Conservation (phyloP, 2,888 invertebrate genomes). For the Erebia epiphron region DNA sequence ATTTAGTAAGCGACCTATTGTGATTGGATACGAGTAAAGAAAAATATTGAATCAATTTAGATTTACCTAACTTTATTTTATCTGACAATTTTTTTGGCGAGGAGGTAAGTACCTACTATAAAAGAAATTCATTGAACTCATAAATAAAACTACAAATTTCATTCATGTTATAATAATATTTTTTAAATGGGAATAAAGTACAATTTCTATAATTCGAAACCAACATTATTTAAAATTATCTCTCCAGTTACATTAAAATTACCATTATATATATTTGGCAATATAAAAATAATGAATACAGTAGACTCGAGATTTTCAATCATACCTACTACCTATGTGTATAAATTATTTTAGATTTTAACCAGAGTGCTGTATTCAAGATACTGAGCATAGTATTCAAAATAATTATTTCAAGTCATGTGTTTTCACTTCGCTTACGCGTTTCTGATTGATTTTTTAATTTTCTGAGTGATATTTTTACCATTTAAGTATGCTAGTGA, state of each 20-base stretch:
- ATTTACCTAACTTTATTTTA: no score
- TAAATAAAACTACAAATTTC: conserved; percentile 22
- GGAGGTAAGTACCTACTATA: no score
- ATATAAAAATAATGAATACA: conserved; percentile 81
- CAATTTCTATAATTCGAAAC: conserved; percentile 63
- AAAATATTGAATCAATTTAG: no score
- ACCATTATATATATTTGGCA: conserved; percentile 81
- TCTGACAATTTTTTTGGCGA: no score
- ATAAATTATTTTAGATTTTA: conserved; percentile 49
- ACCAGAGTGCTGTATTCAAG: conserved; percentile 31
- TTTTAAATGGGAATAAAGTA: conserved; percentile 51
- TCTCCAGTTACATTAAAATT: conserved; percentile 70
- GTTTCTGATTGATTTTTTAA: no score
- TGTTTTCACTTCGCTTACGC: no score
- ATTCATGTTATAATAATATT: conserved; percentile 45
- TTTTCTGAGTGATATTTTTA: no score
- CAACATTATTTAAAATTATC: conserved; percentile 71
- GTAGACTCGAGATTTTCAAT: conserved; percentile 73
- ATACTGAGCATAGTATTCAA: conserved; percentile 5
- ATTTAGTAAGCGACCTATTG: no score
- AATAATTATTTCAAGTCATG: background rate
- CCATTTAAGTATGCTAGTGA: no score
- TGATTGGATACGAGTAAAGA: no score
- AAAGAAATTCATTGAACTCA: background rate
- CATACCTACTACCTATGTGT: conserved; percentile 69